Conservation (phyloP, 2,797 vertebrate genomes). For the Lagocephalus sceleratus region DNA sequence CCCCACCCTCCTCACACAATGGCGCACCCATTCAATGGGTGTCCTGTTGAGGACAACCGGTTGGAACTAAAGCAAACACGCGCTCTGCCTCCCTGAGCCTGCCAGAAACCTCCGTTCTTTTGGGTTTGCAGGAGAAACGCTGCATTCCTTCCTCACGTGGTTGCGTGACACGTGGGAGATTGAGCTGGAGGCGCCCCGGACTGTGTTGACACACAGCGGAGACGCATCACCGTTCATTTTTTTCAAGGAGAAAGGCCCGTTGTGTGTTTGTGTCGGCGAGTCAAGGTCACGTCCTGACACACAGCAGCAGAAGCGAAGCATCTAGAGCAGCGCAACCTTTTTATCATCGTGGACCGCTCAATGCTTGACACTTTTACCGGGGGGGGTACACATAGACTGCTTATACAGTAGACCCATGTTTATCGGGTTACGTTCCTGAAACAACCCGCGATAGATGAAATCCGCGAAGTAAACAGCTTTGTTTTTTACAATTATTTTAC, state of each 20-base stretch:
- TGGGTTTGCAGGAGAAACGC: constrained; percentile 8
- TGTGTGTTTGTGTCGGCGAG: not conserved
- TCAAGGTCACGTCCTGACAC: too few species aligned
- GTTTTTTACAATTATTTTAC: too few species aligned
- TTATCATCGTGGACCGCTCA: too few species aligned
- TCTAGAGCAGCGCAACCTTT: not conserved
- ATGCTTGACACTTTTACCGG: too few species aligned
- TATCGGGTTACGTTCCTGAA: too few species aligned
- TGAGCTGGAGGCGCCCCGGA: constrained; percentile 28
- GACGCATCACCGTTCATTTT: constrained; percentile 21
- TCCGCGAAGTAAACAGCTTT: too few species aligned
- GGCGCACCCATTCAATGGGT: constrained; percentile 42
- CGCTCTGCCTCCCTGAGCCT: too few species aligned
- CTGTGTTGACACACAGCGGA: constrained; percentile 27
- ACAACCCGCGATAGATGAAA: too few species aligned
- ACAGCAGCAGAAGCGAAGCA: too few species aligned
- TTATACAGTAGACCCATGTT: too few species aligned
- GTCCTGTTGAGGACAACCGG: constrained; percentile 10
- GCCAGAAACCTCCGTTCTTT: too few species aligned
- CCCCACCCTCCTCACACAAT: constrained; percentile 15
- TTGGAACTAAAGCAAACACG: not conserved
- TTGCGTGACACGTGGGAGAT: constrained; percentile 25
- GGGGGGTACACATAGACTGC: too few species aligned
- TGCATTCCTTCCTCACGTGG: constrained; percentile 11
- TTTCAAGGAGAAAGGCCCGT: constrained; percentile 20